Base-by-base conservation (phyloP, 2,888 invertebrate species). In the Hydriomena furcata region DNA sequence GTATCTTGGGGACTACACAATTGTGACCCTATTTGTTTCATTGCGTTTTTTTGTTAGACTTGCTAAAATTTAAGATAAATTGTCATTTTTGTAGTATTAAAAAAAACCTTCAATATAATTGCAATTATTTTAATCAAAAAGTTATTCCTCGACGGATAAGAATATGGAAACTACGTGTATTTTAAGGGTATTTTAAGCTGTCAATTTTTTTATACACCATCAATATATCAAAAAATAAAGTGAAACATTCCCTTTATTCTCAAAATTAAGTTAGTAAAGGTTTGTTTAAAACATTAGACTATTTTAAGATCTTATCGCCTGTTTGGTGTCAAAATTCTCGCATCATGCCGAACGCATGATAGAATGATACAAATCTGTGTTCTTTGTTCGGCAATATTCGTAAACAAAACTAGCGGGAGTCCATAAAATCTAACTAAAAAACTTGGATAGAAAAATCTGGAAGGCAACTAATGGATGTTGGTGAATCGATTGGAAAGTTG, bases 271-370 rank as follows among this genome's bases (percentile, higher is more conserved):
- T 89, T 89, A 89, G 71, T 85, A 87, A 88, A 88, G 46, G 88
- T 89, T 89, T 90, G 90, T 89, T 89, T 88, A 89, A 88, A 90
- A 88, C 87, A 89, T 89, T 89, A 90, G 88, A 13, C 70, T 74
- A 77, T 83, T 87, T 83, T 84, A 76, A 86, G 89, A 90, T 90
- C 68, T 84, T 90, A 90, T 90, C 90, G 48, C 20, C 60, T 84
- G 82, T 90, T 85, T 89, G 88, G 88, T 89, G 90, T 90, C 89
- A 90, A 87, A 89, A 88, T 70, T 87, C 86, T 86, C 89, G 82
- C 88, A 85, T 90, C 89, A 90, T 85, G 86, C 87, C 72, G 88
- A 84, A 85, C 76, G 65, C 85, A 88, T 86, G 71, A 73, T 65
- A 63, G 56, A 57, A 56, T 58, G 89, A 89, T 89, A 87, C 55